Evolutionary conservation across 2,113 vertebrate genomes (phyloP), one percentile per base, ranked within the genome.

Genomic region (Vulpes vulpes): DNA sequence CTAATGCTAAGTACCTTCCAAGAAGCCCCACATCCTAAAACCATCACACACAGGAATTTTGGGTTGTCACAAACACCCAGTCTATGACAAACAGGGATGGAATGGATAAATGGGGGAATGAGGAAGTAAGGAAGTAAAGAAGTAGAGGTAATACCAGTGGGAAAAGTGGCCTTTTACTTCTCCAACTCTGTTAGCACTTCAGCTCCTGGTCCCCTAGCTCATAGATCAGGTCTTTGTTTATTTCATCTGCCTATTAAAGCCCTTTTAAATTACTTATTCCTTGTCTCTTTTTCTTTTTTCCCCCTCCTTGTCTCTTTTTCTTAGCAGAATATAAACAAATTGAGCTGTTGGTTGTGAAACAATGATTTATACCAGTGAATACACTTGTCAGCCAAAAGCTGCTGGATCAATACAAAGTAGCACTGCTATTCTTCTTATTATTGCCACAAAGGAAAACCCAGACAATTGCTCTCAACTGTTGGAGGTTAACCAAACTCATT

Each of bases 321-420:
- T 91, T 30, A 65, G 57, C 10, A 64, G 3, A 78, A 55, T 87
- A 65, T 55, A 30, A 89, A 30, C 8, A 23, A 73, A 32, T 89
- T 35, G 1, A 22, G 53, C 5, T 51, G 3, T 69, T 84, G 57
- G 4, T 59, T 83, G 2, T 43, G 59, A 96, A 89, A 96, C 5
- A 57, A 57, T 51, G 22, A 38, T 1, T 53, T 91, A 0, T 64
- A 53, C 38, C 9, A 17, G 14, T 38, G 74, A 80, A 69, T 55
- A 51, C 0, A 60, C 7, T 60, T 82, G 17, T 84, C 90, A 97
- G 67, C 25, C 23, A 64, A 91, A 95, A 30, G 23, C 25, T 92
- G 27, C 12, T n/a, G 5, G 25, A n/a, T 49, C 20, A 8, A 23
- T 76, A 16, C 23, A 94, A n/a, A 23, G 10, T 60, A 49, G 23